Evolutionary conservation across 2,113 vertebrate species (phyloP).

Genomic region (Puntigrus tetrazona): DNA sequence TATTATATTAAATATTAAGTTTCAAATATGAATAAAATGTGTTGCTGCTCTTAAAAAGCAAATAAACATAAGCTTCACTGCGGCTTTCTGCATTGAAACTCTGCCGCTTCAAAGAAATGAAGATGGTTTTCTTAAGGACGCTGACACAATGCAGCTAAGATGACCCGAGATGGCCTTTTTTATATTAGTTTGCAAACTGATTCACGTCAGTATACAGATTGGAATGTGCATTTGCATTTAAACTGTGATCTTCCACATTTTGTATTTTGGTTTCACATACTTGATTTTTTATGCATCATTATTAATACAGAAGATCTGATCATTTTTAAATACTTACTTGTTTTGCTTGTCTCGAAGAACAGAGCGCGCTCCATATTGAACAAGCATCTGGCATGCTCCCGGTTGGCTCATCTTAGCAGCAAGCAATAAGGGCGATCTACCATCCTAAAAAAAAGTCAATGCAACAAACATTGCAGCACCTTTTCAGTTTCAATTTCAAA

Average conservation of each 20-base stretch:
- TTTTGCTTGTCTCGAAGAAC: conserved; percentile 83
- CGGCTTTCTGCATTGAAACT: not conserved
- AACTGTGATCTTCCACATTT: not conserved
- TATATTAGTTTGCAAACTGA: not conserved
- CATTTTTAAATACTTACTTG: conserved; percentile 66
- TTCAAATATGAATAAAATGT: not conserved
- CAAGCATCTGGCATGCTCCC: conserved; percentile 76
- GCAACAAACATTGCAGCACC: not conserved
- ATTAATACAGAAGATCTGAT: not conserved
- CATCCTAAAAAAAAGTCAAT: conserved; percentile 70
- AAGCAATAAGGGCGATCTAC: conserved; percentile 79
- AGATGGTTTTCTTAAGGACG: not conserved
- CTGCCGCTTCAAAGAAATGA: not conserved
- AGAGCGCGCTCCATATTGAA: conserved; percentile 78
- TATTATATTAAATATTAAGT: too few relatives aligned
- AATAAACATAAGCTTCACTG: not conserved
- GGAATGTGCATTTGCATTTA: not conserved
- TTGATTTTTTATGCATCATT: not conserved
- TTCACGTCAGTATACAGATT: not conserved
- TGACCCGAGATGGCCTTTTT: not conserved
- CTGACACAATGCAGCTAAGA: not conserved
- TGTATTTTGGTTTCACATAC: not conserved
- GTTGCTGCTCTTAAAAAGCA: not conserved
- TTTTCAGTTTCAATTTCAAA: not conserved
- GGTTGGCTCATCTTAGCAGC: conserved; percentile 83